These are phyloP conservation scores for Onychorhynchus coronatus DNA, from an alignment of 2,113 vertebrate species.

Conservation along the genomic window DNA sequence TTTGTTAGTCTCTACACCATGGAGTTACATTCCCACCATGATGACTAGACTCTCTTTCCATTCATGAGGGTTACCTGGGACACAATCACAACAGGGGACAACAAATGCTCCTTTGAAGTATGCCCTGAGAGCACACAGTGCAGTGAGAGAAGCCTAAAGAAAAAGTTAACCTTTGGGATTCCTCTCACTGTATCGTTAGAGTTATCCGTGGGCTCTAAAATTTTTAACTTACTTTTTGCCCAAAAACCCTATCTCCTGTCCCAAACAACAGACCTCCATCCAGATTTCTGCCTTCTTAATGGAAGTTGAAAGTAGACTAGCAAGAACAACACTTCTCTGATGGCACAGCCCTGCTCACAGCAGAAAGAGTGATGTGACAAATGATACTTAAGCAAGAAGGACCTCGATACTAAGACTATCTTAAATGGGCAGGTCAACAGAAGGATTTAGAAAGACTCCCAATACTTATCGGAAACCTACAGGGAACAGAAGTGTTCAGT, in stretches of 20 bases:
- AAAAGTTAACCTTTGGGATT: not conserved
- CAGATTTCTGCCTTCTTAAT: not conserved
- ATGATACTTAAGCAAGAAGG: not conserved
- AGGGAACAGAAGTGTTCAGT: not conserved
- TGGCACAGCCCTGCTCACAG: not conserved
- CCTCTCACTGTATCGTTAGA: not conserved
- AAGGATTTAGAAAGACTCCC: not conserved
- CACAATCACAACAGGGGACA: not conserved
- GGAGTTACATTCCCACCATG: not conserved
- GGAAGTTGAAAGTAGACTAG: not conserved
- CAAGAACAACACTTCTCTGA: not conserved
- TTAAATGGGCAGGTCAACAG: not conserved
- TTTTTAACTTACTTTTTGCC: not conserved
- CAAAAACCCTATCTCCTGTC: not conserved
- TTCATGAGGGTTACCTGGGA: not conserved
- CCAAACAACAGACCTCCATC: not conserved
- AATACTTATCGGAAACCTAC: not conserved
- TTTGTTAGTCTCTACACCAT: not conserved
- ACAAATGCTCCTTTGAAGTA: not conserved
- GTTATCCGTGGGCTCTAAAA: not conserved
- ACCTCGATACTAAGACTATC: not conserved
- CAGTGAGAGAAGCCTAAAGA: not conserved
- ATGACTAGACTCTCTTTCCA: not conserved
- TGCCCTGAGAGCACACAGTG: rapidly evolving
- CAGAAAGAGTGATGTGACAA: not conserved